Evolutionary conservation across 1,140 invertebrate genomes (phyloP).

Genomic region (Lordiphosa stackelbergi): DNA sequence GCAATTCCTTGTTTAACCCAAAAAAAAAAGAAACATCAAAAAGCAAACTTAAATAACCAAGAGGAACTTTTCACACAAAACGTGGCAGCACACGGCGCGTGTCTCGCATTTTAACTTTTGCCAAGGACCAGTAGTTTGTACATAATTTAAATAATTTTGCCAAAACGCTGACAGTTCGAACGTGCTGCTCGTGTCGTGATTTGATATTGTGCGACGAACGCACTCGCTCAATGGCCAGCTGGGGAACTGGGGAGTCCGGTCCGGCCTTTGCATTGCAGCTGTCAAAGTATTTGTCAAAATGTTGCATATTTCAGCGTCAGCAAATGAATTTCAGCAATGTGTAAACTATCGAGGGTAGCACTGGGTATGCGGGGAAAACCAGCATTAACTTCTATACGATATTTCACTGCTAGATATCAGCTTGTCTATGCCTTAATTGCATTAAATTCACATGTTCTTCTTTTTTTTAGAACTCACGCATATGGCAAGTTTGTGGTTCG

Average conservation of each 20-base stretch:
- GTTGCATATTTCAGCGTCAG: slow-evolving; percentile 63
- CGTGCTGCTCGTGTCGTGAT: slow-evolving; percentile 55
- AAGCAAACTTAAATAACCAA: slow-evolving; percentile 44
- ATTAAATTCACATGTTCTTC: slow-evolving; percentile 6
- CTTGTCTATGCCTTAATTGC: background rate
- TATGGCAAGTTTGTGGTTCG: slow-evolving; percentile 17
- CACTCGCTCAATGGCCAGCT: slow-evolving; percentile 10
- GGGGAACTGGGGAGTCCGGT: slow-evolving; percentile 24
- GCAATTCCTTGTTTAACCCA: slow-evolving; percentile 44
- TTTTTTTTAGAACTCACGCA: slow-evolving; percentile 12
- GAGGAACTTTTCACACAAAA: slow-evolving; percentile 39
- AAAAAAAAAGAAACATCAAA: slow-evolving; percentile 18
- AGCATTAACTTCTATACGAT: background rate
- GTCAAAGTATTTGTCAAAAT: slow-evolving; percentile 70
- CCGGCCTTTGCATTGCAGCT: slow-evolving; percentile 48
- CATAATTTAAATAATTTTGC: slow-evolving; percentile 69
- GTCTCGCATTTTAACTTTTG: slow-evolving; percentile 63
- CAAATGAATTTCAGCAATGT: slow-evolving; percentile 50
- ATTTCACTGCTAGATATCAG: too few relatives aligned
- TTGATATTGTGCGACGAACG: slow-evolving; percentile 42
- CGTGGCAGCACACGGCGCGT: slow-evolving; percentile 49
- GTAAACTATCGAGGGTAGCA: slow-evolving; percentile 13
- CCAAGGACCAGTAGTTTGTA: slow-evolving; percentile 54
- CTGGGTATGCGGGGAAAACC: background rate
- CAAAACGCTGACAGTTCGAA: slow-evolving; percentile 49